Evolutionary conservation across 2,888 invertebrate species (phyloP), one percentile per base, ranked within the genome.

Genomic region (Meiosimyza decipiens): DNA sequence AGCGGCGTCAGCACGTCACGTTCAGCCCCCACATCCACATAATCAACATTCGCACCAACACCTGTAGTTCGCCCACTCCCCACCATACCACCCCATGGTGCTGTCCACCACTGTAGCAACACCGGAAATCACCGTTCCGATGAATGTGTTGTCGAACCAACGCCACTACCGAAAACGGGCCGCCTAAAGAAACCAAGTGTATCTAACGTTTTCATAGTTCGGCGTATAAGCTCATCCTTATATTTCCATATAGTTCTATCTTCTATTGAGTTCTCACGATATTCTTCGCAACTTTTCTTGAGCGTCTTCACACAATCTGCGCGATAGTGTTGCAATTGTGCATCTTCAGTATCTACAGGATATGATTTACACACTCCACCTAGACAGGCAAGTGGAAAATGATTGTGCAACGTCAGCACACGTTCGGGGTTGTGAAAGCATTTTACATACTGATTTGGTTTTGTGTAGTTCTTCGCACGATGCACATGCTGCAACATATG

Each of bases 401-500:
- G 97, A 88, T 97, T 97, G 89, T 97, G 97, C 76, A 97, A 89
- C 51, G 95, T 94, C 65, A 96, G 90, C 68, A 96, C 96, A 80
- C 94, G 92, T 81, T 94, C 94, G 50, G 96, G 95, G 88, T 96
- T 94, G 88, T 96, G 96, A 89, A 97, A 97, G 87, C 96, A 96
- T 88, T 97, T 97, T 77, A 96, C 94, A 88, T 96, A 96, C 87
- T 95, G 95, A 80, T 96, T 95, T 7, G 96, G 96, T 87, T 95
- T 95, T 9, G 96, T 96, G 88, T 95, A 96, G 88, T 96, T 96
- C 84, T 92, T 92, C 78, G 95, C 93, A 71, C 96, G 91, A 86
- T 95, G 94, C 60, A 96, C 95, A 88, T 96, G 96, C 87, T 95
- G 95, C 84, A 96, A 86, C 96, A 97, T 97, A 88, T 97, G 96